Percentiles rank a stretch among this genome's conserved stretches.
These are phyloP conservation scores for Lepidostoma basale DNA, from an alignment of 1,140 invertebrate species.

Conservation along the genomic window DNA sequence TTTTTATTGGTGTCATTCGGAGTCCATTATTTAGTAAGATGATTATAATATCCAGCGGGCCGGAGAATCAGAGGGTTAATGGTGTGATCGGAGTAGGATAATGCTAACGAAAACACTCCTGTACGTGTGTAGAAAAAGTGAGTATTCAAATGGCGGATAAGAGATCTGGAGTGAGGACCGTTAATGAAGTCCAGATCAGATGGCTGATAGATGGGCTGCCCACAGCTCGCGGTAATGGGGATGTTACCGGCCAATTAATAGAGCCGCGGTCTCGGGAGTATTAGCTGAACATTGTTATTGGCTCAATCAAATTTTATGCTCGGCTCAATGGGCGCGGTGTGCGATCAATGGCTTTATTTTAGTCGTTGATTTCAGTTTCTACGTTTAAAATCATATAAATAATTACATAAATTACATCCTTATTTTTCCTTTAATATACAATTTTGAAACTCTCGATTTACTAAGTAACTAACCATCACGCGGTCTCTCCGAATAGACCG, in stretches of 20 bases:
- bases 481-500: no score
- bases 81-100: neutral
- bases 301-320: constrained; percentile 4
- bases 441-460: no score
- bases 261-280: neutral
- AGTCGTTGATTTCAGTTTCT: no score
- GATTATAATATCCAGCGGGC: no score
- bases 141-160: constrained; percentile 11
- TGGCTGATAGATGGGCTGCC: constrained; percentile 29
- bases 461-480: no score
- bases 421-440: no score
- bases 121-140: constrained; percentile 17
- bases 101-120: constrained; percentile 7
- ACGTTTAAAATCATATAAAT: no score
- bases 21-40: no score
- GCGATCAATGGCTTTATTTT: constrained; percentile 21
- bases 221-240: constrained; percentile 26
- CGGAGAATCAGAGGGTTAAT: constrained; percentile 20
- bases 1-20: no score
- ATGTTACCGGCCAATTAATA: constrained; percentile 23
- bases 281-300: constrained; percentile 5
- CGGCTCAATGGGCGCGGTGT: constrained; percentile 1
- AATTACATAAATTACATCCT: no score
- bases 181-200: constrained; percentile 29
- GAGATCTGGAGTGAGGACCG: constrained; percentile 2